Conservation (phyloP, 1,140 invertebrate species). For the Paramacrobiotus metropolitanus region DNA sequence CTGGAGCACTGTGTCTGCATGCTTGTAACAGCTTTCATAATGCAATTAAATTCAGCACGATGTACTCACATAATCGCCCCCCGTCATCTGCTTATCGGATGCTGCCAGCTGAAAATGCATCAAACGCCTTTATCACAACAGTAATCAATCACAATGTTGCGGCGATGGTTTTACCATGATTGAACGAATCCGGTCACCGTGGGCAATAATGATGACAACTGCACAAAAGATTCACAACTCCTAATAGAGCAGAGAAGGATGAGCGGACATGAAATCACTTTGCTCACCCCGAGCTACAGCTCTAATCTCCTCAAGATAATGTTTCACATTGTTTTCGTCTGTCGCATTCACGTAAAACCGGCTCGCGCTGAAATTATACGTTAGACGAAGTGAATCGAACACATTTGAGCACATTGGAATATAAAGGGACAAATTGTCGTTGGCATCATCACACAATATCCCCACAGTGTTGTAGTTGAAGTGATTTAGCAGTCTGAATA, state of each 20-base stretch:
- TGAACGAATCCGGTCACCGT: background rate
- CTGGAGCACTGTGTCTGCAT: too few relatives aligned
- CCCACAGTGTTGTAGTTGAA: background rate
- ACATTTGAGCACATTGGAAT: background rate
- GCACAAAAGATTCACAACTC: too few relatives aligned
- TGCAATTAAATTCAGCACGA: too few relatives aligned
- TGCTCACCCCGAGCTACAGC: background rate
- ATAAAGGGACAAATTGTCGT: background rate
- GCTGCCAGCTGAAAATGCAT: background rate
- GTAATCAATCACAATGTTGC: background rate
- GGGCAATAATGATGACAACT: background rate
- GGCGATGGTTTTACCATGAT: background rate
- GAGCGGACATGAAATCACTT: too few relatives aligned
- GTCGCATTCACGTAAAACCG: background rate
- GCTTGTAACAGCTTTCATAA: too few relatives aligned
- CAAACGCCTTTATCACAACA: too few relatives aligned
- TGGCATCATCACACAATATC: background rate
- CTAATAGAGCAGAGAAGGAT: too few relatives aligned
- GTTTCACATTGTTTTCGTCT: background rate
- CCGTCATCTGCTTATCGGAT: background rate
- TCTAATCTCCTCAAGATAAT: background rate
- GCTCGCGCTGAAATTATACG: background rate
- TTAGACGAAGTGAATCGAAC: background rate
- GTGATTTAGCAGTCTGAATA: background rate
- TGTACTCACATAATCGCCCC: background rate